Base-by-base conservation (phyloP, 2,113 vertebrate species). In the Pteropus alecto region DNA sequence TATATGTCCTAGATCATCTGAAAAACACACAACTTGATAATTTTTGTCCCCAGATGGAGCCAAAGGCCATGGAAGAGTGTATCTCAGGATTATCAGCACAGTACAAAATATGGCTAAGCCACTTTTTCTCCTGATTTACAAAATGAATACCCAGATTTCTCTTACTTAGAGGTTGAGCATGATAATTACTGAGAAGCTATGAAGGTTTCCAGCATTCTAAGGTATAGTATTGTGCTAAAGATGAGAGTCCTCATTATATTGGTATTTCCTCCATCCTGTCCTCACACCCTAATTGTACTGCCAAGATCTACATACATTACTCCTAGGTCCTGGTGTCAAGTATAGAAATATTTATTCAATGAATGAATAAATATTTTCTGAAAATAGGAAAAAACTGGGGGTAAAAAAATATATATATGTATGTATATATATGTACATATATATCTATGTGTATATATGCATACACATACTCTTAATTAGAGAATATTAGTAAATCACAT, bases 1-100 rank as follows among this genome's bases (percentile, higher is more conserved):
- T 89, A 93, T 82, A 70, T 88, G 73, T 92, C 73, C n/a, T 94
- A 92, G 70, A 96, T 86, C 48, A 87, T 65, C 78, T 79, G 33
- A 73, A 78, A 87, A 87, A 24, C 63, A 92, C 7, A 41, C 67
- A 58, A 82, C 58, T 71, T 77, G 73, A 63, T 94, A 60, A 91
- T 65, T 71, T 85, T 96, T 85, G 38, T 96, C 54, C 61, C 41
- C 41, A 92, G n/a, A 81, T 43, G 60, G 38, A 93, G 30, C 30
- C 54, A 88, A 93, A 84, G 48, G 13, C 60, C 60, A 71, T 16
- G 74, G 60, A 94, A 54, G 24, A 41, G 15, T 81, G 12, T 28
- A 81, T 30, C 41, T 61, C 41, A 65, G 58, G 21, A 65, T 65
- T 63, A 73, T 30, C n/a, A 87, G 21, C 38, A 26, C 24, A 41